Evolutionary conservation across 2,888 invertebrate genomes (phyloP).

Genomic region (Cataglyphis cursor): DNA sequence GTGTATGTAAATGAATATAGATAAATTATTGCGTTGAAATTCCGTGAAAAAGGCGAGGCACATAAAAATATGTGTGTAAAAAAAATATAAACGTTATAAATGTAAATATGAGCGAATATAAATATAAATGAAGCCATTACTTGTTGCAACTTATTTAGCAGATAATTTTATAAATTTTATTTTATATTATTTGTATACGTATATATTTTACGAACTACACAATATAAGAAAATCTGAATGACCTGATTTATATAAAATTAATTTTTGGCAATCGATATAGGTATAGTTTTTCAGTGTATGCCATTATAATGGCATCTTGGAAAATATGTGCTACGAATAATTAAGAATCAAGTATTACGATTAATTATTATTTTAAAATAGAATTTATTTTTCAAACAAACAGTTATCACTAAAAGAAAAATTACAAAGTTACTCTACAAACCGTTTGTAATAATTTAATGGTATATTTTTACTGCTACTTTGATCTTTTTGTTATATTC

Average conservation of each 20-base stretch:
- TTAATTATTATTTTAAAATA: not conserved
- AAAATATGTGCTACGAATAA: not conserved
- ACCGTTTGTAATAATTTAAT: not conserved
- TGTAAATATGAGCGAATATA: not conserved
- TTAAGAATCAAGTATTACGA: not conserved
- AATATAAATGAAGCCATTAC: not conserved
- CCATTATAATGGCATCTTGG: not conserved
- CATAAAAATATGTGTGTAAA: not conserved
- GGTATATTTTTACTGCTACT: not conserved
- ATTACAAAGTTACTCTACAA: not conserved
- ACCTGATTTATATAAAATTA: not conserved
- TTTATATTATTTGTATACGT: not conserved
- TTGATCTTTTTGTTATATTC: not conserved
- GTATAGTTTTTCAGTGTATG: not conserved
- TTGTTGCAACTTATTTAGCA: not conserved
- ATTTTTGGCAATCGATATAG: not conserved
- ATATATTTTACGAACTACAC: not conserved
- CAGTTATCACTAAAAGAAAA: not conserved
- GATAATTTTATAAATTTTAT: not conserved
- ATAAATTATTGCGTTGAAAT: not conserved
- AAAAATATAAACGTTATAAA: not conserved
- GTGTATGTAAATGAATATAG: not conserved
- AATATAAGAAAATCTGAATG: slow-evolving; percentile 10
- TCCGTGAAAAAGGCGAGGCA: not conserved
- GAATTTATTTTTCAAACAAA: not conserved